Conservation (phyloP, 2,797 vertebrate species). For the Geotrypetes seraphini region DNA sequence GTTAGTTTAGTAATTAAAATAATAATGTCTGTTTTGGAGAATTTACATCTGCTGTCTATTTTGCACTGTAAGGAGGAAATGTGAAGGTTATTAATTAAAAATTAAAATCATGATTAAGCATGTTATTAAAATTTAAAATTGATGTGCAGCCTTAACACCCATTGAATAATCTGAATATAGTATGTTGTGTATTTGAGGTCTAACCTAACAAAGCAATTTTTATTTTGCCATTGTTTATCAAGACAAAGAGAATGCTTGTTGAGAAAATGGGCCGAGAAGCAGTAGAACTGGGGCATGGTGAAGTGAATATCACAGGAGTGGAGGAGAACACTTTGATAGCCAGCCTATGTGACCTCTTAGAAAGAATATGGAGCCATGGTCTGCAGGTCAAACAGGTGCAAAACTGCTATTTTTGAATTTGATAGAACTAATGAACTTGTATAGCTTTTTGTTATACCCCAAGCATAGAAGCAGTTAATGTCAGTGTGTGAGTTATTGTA, state of each 20-base stretch:
- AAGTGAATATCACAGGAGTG: slow-evolving; percentile 94
- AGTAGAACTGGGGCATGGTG: slow-evolving; percentile 92
- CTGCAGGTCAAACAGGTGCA: slow-evolving; percentile 93
- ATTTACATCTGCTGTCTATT: too few relatives aligned
- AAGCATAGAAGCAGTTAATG: too few relatives aligned
- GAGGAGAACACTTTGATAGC: slow-evolving; percentile 97
- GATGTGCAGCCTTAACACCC: not conserved
- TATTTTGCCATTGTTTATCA: slow-evolving; percentile 13
- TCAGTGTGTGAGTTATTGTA: too few relatives aligned
- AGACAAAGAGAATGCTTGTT: slow-evolving; percentile 97
- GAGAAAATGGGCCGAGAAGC: slow-evolving; percentile 98
- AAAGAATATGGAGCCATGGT: slow-evolving; percentile 97
- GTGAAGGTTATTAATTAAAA: too few relatives aligned
- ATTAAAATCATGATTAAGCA: too few relatives aligned
- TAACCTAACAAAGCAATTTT: slow-evolving; percentile 2
- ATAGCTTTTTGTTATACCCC: too few relatives aligned
- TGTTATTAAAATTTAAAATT: not conserved
- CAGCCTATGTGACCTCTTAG: slow-evolving; percentile 91
- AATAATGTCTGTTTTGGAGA: too few relatives aligned
- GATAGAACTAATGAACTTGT: not conserved
- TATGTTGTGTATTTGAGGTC: not conserved
- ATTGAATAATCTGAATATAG: not conserved
- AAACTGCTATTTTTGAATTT: not conserved
- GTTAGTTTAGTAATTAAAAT: too few relatives aligned
- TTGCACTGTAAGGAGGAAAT: too few relatives aligned